Base-by-base conservation (phyloP, 2,888 invertebrate genomes). In the Chaetogeoica ovagalla region DNA sequence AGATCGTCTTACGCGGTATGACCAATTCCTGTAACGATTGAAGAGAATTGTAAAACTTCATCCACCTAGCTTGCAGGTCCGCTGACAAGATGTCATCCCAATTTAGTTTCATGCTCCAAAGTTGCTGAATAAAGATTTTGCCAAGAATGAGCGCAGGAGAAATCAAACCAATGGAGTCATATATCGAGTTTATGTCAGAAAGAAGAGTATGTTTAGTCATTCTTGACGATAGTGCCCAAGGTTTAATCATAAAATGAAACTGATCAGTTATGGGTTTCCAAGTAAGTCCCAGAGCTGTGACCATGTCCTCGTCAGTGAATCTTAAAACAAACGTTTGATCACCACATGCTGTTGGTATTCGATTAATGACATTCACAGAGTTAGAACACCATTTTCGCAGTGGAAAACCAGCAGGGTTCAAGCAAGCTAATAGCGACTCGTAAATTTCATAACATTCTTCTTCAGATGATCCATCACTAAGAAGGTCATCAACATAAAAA, bases 71-170 rank as follows among this genome's bases (percentile, higher is more conserved):
- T 71, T 71, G 55, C 11, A 71, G 15, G 21, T 59, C 43, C n/a
- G 8, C 2, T 39, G 39, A 2, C 15, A 59, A 0, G n/a, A 43
- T 57, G 37, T 37, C 59, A 21, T 71, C 59, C 43, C 71, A 71
- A 9, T 17, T 30, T 19, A 59, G 9, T 2, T 71, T 71, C 21
- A 71, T n/a, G 19, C n/a, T n/a, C 71, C 71, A 71, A 15, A 71
- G 17, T 48, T 71, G 71, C 57, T 71, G 59, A 3, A 71, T 59
- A 39, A 71, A 71, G 5, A 71, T 71, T 71, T 71, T 71, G 9
- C 71, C 59, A 6, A 17, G 15, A 1, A 71, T 71, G 8, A 71
- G 39, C 7, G 19, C 57, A 1, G 71, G 71, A 0, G 71, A 59
- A 7, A 71, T 39, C 0, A 71, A 21, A 5, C 71, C 71, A 21